Conservation (phyloP, 2,797 vertebrate genomes). For the Pogoniulus pusillus region DNA sequence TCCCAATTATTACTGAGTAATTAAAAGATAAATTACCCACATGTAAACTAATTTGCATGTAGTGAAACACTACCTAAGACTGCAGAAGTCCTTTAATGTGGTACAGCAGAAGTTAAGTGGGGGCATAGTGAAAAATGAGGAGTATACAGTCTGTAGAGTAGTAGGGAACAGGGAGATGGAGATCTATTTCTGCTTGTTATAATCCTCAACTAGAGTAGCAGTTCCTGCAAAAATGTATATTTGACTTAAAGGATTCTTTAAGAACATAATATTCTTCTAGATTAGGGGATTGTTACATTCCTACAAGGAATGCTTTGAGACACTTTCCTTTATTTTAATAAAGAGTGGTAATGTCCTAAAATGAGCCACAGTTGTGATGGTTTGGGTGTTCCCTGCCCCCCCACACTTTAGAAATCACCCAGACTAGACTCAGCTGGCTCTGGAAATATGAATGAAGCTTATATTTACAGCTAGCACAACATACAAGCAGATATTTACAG, state of each 20-base stretch:
- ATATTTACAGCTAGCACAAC: no score
- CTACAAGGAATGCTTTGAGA: neutral
- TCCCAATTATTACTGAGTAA: slow-evolving; percentile 43
- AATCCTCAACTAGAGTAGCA: neutral
- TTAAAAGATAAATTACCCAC: slow-evolving; percentile 54
- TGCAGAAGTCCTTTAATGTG: neutral
- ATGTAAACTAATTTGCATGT: slow-evolving; percentile 31
- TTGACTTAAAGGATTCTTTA: neutral
- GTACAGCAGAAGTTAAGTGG: neutral
- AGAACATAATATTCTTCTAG: neutral
- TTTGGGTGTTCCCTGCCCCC: no score
- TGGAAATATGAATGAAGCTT: no score
- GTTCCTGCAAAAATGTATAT: neutral
- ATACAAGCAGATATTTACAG: no score
- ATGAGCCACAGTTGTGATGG: neutral
- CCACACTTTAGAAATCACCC: no score
- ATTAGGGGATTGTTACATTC: neutral
- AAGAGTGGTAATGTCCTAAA: neutral
- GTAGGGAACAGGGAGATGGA: neutral
- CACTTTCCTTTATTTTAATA: neutral
- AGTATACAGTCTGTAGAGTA: neutral
- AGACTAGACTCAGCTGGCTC: no score
- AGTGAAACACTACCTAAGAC: neutral
- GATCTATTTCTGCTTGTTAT: neutral
- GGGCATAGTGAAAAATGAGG: neutral